Percentiles rank a stretch among this genome's conserved stretches.
These are phyloP conservation scores for Alitta virens DNA, from an alignment of 2,888 invertebrate genomes.

Conservation along the genomic window DNA sequence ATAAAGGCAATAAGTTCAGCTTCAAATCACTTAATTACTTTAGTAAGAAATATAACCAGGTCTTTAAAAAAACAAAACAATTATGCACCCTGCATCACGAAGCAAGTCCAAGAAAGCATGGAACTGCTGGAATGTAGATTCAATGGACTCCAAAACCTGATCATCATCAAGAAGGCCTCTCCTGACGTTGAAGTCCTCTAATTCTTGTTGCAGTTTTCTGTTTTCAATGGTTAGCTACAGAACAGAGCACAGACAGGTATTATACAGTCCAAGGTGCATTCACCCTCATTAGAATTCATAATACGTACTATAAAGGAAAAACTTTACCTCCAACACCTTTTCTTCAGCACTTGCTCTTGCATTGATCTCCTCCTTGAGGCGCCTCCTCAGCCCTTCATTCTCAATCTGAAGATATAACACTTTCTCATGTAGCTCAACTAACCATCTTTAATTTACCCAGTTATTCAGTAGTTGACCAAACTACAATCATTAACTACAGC, in stretches of 20 bases:
- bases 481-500: too few relatives aligned
- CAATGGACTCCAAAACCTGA: constrained; percentile 50
- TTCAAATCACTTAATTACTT: too few relatives aligned
- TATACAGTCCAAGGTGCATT: not conserved
- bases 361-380: constrained; percentile 42
- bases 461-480: too few relatives aligned
- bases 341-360: constrained; percentile 44
- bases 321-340: constrained; percentile 43
- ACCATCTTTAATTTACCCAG: too few relatives aligned
- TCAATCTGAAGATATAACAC: constrained; percentile 40
- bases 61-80: too few relatives aligned
- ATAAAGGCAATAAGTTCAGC: too few relatives aligned
- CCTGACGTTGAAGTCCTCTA: constrained; percentile 30
- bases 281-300: too few relatives aligned
- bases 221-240: constrained; percentile 50
- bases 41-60: too few relatives aligned
- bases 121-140: constrained; percentile 54
- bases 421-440: too few relatives aligned
- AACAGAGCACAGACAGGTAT: not conserved
- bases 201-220: constrained; percentile 38
- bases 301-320: too few relatives aligned
- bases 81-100: constrained; percentile 49
- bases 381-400: constrained; percentile 44
- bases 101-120: constrained; percentile 54
- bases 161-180: constrained; percentile 44